Evolutionary conservation across 2,113 vertebrate genomes (phyloP), one percentile per base, ranked within the genome.

Genomic region (Atractosteus spatula): DNA sequence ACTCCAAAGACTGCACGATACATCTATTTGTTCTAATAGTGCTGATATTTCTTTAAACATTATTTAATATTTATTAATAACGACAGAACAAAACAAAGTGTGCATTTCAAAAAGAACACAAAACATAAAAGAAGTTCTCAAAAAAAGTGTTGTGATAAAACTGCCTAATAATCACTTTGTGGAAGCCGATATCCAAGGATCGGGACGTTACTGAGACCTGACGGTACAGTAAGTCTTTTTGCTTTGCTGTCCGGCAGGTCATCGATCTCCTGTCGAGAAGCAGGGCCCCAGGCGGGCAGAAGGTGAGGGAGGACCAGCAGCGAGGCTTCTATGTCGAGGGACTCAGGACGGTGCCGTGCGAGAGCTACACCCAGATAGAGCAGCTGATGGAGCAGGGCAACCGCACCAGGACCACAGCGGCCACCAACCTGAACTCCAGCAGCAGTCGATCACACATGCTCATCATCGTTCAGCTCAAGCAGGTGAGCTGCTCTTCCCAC

Each of bases 381-480:
- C 92, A 91, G 85, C 71, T 96, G 78, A 93, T 95, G 91, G 93
- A 95, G 8, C 94, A 95, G 80, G 95, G 94, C 0, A 93, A 88
- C 10, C 92, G 91, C 77, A 89, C 90, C 3, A 89, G 96, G 78
- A 96, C 92, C 74, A 96, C 93, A 0, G 93, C 93, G 0, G 85
- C 93, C 5, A 96, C 95, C 41, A 89, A 86, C 81, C 90, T 94
- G 89, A 97, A 96, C 1, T 83, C 91, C 80, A 94, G 87, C 84
- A 96, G 96, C 86, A 97, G 96, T 72, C 90, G 93, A 11, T 96
- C 94, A 2, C 96, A 97, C 80, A 93, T 97, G 95, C 89, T 96
- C 70, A 90, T 95, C 66, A 90, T 90, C 70, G 82, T 96, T n/a
- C 93, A 94, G 73, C 89, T 95, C 76, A 93, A 94, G 81, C 94